phyloP scores from a whole-genome alignment of 1,140 invertebrate genomes.

The Eupristina koningsbergeri region DNA sequence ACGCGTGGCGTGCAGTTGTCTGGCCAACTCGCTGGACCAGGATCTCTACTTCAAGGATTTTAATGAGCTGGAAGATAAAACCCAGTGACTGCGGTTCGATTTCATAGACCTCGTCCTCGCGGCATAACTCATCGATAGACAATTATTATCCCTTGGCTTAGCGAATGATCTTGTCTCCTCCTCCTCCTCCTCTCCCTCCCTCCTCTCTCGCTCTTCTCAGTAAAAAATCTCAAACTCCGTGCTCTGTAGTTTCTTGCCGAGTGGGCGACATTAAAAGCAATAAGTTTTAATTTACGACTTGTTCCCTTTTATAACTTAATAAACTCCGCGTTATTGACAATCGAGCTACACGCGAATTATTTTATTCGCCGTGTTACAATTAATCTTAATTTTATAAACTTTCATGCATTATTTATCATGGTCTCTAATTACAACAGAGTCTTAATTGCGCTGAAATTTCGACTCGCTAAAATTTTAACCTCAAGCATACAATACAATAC shows the following conservation, averaged over 20 bases:
- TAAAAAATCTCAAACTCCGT: neutral
- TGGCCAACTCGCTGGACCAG: neutral
- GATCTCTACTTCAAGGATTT: neutral
- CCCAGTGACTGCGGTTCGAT: neutral
- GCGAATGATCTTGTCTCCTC: neutral
- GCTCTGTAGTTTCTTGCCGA: neutral
- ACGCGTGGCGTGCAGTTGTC: neutral
- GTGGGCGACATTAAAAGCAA: neutral
- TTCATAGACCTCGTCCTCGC: neutral
- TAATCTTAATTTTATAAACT: too few species aligned
- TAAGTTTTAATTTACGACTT: neutral
- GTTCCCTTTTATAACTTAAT: too few species aligned
- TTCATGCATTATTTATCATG: too few species aligned
- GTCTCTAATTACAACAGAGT: too few species aligned
- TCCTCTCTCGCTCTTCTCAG: too few species aligned
- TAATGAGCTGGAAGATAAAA: conserved; percentile 9
- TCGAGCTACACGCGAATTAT: too few species aligned
- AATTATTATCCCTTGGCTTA: neutral
- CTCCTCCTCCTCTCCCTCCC: too few species aligned
- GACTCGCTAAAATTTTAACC: too few species aligned
- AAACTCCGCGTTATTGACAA: too few species aligned
- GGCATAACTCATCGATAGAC: neutral
- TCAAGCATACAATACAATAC: too few species aligned
- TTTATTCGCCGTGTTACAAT: too few species aligned
- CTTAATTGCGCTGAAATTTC: too few species aligned